These are phyloP conservation scores for Eilema griseolum DNA, from an alignment of 2,888 invertebrate species.

Conservation along the genomic window DNA sequence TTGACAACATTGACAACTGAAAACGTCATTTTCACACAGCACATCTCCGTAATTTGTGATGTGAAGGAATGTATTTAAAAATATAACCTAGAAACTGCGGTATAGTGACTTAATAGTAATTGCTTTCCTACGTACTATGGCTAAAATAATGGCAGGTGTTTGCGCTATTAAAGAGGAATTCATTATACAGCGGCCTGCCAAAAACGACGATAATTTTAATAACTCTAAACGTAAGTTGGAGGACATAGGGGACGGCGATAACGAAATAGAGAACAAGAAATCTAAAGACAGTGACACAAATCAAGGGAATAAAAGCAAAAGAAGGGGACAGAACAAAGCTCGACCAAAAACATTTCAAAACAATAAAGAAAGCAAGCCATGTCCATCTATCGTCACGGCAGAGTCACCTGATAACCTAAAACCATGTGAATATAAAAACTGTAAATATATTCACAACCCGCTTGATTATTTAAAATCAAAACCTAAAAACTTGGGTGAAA, in stretches of 20 bases:
- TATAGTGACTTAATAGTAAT: neutral
- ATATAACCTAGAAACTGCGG: too few relatives aligned
- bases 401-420: conserved; percentile 79
- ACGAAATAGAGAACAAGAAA: conserved; percentile 60
- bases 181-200: conserved; percentile 62
- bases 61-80: too few relatives aligned
- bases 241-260: conserved; percentile 37
- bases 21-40: neutral
- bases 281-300: conserved; percentile 55
- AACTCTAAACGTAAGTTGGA: conserved; percentile 69
- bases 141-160: conserved; percentile 68
- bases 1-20: too few relatives aligned
- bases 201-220: conserved; percentile 45
- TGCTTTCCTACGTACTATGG: conserved; percentile 50
- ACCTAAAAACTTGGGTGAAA: conserved; percentile 88
- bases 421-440: conserved; percentile 87
- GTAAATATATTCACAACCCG: conserved; percentile 92
- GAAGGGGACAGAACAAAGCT: conserved; percentile 92
- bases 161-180: conserved; percentile 80
- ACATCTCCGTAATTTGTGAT: too few relatives aligned
- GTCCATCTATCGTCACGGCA: conserved; percentile 88
- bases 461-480: conserved; percentile 91
- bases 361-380: conserved; percentile 88
- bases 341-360: conserved; percentile 90
- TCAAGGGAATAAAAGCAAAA: conserved; percentile 62